Evolutionary conservation across 2,888 invertebrate species (phyloP).

Genomic region (Drosophila trichaetosa): DNA sequence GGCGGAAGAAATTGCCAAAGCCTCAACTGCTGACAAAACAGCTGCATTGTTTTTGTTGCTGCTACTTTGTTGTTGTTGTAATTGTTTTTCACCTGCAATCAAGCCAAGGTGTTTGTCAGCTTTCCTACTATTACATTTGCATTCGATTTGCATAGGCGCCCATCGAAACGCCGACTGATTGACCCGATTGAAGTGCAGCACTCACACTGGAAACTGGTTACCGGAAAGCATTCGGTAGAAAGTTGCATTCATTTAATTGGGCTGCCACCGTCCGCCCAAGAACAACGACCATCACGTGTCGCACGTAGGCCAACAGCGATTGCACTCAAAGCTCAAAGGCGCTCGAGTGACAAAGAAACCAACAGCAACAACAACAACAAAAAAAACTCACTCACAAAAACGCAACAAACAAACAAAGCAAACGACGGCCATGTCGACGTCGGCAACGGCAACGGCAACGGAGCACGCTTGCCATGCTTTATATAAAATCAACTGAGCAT

Average conservation of each 20-base stretch:
- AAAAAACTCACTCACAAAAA: slow-evolving; percentile 67
- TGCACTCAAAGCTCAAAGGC: slow-evolving; percentile 19
- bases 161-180: slow-evolving; percentile 52
- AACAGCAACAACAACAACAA: slow-evolving; percentile 4
- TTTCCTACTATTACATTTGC: slow-evolving; percentile 71
- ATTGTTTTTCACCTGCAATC: slow-evolving; percentile 67
- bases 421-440: slow-evolving; percentile 54
- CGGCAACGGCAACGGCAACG: slow-evolving; percentile 44
- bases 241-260: slow-evolving; percentile 51
- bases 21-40: slow-evolving; percentile 31
- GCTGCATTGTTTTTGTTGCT: slow-evolving; percentile 22
- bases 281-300: slow-evolving; percentile 70
- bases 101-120: slow-evolving; percentile 66
- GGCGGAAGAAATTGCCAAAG: slow-evolving; percentile 76
- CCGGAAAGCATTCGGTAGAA: slow-evolving; percentile 67
- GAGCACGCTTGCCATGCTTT: slow-evolving; percentile 69
- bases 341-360: slow-evolving; percentile 17
- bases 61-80: slow-evolving; percentile 32
- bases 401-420: slow-evolving; percentile 66
- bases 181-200: slow-evolving; percentile 64
- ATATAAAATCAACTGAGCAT: slow-evolving; percentile 83
- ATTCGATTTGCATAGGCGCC: slow-evolving; percentile 69
- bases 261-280: slow-evolving; percentile 44
- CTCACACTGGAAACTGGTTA: slow-evolving; percentile 64
- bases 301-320: slow-evolving; percentile 49